Percentiles rank a stretch among this genome's conserved stretches.
Conservation (phyloP, 2,113 vertebrate genomes). For the Paratilapia polleni region DNA sequence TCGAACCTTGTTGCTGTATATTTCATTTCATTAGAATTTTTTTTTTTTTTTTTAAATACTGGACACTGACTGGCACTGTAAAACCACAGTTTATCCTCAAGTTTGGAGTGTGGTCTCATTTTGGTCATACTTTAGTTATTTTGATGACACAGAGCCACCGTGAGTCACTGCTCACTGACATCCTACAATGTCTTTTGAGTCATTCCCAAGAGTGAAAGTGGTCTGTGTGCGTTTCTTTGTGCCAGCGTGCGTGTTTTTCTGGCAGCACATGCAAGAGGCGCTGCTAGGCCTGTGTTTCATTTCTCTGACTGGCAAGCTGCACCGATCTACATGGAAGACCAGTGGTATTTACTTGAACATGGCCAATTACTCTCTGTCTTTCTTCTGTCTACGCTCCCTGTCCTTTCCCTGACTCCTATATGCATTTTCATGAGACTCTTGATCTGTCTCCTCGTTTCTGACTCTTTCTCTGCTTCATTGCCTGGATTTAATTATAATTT, state of each 20-base stretch:
- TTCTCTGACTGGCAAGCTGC: constrained; percentile 47
- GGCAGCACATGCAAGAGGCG: constrained; percentile 29
- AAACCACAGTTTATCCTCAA: constrained; percentile 40
- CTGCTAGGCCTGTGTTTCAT: constrained; percentile 53
- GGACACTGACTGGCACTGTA: background rate
- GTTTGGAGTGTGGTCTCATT: constrained; percentile 24
- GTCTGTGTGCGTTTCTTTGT: background rate
- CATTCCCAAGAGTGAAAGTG: constrained; percentile 5
- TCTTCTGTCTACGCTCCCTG: constrained; percentile 40
- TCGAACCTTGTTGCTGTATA: background rate
- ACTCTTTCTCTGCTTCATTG: background rate
- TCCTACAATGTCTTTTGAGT: constrained; percentile 20
- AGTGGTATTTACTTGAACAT: constrained; percentile 54
- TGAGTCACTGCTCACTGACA: constrained; percentile 45
- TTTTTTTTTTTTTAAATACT: background rate
- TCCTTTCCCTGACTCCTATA: constrained; percentile 61
- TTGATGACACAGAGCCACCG: constrained; percentile 19
- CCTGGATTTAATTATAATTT: constrained; percentile 24
- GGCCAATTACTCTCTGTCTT: constrained; percentile 45
- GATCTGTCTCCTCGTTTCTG: background rate
- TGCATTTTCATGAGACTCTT: constrained; percentile 34
- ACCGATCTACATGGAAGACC: constrained; percentile 12
- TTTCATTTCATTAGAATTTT: background rate
- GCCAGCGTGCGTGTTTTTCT: constrained; percentile 21
- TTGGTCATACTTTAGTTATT: constrained; percentile 38